A percentile compares a stretch with the other conserved stretches of the same genome.
phyloP scores from a whole-genome alignment of 2,888 invertebrate genomes.

The Piscicola geometra region DNA sequence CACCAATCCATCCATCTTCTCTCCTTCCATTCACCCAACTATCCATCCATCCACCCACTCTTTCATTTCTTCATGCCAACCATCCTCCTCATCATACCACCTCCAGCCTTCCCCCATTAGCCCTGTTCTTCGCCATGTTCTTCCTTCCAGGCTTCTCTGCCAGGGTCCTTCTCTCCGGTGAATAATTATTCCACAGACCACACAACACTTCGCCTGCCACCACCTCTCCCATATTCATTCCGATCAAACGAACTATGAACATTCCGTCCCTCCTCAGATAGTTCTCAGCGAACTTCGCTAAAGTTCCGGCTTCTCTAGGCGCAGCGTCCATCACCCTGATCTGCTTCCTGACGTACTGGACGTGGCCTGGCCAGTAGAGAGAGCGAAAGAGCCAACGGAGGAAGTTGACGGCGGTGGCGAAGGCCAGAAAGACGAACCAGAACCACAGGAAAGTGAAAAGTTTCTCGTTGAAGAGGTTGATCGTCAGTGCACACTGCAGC shows the following conservation, averaged over 20 bases:
- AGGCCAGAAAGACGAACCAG: conserved; percentile 46
- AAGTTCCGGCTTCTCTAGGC: conserved; percentile 44
- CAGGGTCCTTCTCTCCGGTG: conserved; percentile 45
- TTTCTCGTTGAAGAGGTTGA: conserved; percentile 48
- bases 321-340: conserved; percentile 45
- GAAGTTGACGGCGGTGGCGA: conserved; percentile 44
- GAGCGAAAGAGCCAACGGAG: conserved; percentile 45
- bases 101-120: conserved; percentile 43
- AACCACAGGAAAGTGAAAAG: conserved; percentile 48
- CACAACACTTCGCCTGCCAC: conserved; percentile 47
- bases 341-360: conserved; percentile 45
- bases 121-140: conserved; percentile 36
- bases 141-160: conserved; percentile 45
- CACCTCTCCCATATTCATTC: conserved; percentile 47
- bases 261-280: conserved; percentile 47
- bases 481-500: conserved; percentile 46
- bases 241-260: conserved; percentile 46
- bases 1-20: not conserved
- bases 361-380: conserved; percentile 46
- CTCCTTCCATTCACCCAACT: not conserved
- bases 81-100: conserved; percentile 39
- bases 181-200: conserved; percentile 47
- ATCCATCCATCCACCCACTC: not conserved
- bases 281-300: conserved; percentile 47
- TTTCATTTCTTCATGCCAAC: not conserved